Percentiles rank a stretch among this genome's conserved stretches.
phyloP scores from a whole-genome alignment of 2,888 invertebrate species.

The Drosophila flavopinicola region DNA sequence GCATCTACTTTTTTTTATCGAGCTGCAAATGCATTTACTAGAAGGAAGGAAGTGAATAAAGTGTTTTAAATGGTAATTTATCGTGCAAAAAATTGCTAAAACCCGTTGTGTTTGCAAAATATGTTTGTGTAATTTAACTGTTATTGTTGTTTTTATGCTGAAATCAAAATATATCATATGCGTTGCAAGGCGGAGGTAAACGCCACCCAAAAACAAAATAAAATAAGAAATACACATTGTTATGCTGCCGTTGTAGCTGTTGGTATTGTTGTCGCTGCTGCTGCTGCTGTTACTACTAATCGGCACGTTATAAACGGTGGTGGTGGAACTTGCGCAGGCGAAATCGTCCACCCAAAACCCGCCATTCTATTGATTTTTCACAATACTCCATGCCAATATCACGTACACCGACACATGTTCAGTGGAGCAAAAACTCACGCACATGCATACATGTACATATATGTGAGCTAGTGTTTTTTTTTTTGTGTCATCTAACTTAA shows the following conservation, averaged over 20 bases:
- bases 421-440: conserved; percentile 14
- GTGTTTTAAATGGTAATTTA: conserved; percentile 50
- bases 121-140: background rate
- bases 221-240: conserved; percentile 36
- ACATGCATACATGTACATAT: conserved; percentile 14
- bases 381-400: conserved; percentile 55
- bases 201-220: conserved; percentile 6
- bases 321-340: conserved; percentile 2
- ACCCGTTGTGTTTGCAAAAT: background rate
- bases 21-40: conserved; percentile 29
- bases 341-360: conserved; percentile 32
- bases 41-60: conserved; percentile 40
- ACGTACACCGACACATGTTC: conserved; percentile 23
- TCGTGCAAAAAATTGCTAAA: background rate
- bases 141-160: conserved; percentile 4
- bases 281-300: conserved; percentile 16
- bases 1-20: conserved; percentile 33
- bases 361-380: conserved; percentile 71
- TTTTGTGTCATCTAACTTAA: conserved; percentile 26
- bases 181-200: background rate
- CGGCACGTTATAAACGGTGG: conserved; percentile 11
- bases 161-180: background rate
- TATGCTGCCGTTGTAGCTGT: conserved; percentile 25
- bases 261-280: conserved; percentile 19
- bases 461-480: conserved; percentile 5